Conservation (phyloP, 2,888 invertebrate species). For the Epinotia nisella region DNA sequence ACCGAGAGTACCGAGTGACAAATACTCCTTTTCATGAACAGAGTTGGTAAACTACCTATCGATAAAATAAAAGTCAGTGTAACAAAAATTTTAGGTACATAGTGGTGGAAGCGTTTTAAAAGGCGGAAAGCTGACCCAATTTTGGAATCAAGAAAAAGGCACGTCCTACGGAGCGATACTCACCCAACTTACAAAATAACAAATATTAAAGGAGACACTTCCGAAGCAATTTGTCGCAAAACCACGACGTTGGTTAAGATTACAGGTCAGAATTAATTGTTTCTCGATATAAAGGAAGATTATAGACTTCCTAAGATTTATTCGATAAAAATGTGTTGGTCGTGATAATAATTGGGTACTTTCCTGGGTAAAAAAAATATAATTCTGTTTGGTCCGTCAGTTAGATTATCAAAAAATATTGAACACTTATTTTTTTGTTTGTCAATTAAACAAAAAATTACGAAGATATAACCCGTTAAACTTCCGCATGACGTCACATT, state of each 20-base stretch:
- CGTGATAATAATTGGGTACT: too few relatives aligned
- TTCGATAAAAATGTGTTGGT: not conserved
- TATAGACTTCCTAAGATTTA: not conserved
- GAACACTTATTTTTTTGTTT: too few relatives aligned
- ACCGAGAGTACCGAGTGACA: too few relatives aligned
- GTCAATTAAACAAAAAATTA: too few relatives aligned
- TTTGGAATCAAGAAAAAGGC: slow-evolving; percentile 67
- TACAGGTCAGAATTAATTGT: slow-evolving; percentile 9
- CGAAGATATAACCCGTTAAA: too few relatives aligned
- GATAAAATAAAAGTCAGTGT: too few relatives aligned
- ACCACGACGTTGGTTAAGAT: slow-evolving; percentile 14
- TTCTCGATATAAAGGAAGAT: not conserved
- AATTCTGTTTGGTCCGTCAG: too few relatives aligned
- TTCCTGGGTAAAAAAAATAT: too few relatives aligned
- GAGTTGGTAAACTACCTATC: too few relatives aligned
- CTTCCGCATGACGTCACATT: too few relatives aligned
- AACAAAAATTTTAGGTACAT: not conserved
- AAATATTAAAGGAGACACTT: slow-evolving; percentile 38
- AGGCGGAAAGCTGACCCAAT: slow-evolving; percentile 69
- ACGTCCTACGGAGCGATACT: slow-evolving; percentile 60
- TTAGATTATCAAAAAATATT: too few relatives aligned
- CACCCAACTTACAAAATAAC: slow-evolving; percentile 37
- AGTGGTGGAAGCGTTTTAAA: slow-evolving; percentile 44
- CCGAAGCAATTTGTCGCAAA: slow-evolving; percentile 24
- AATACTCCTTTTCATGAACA: too few relatives aligned